Evolutionary conservation across 2,113 vertebrate species (phyloP).

Genomic region (Ceuthmochares aereus): DNA sequence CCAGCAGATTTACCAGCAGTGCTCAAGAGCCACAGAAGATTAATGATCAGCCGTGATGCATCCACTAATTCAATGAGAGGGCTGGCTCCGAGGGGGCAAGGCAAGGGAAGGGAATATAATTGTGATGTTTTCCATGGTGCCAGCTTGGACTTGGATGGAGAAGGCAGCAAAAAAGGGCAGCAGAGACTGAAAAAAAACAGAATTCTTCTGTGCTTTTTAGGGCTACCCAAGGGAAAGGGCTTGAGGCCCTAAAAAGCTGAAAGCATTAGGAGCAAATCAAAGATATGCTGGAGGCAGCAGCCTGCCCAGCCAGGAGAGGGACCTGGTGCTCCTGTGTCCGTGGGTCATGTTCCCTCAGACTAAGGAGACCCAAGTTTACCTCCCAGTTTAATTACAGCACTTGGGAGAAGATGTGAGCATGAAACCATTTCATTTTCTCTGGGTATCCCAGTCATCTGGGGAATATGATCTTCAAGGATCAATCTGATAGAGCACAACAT

Average conservation of each 20-base stretch:
- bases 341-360: background rate
- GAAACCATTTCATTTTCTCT: background rate
- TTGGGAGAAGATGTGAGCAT: rapidly evolving
- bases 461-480: background rate
- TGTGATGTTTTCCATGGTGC: background rate
- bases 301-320: background rate
- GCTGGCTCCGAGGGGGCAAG: background rate
- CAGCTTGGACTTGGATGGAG: background rate
- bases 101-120: background rate
- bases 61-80: background rate
- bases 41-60: background rate
- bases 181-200: background rate
- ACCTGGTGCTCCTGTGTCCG: background rate
- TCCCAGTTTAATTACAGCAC: background rate
- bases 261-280: background rate
- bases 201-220: background rate
- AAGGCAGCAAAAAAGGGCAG: background rate
- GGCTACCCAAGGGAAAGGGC: background rate
- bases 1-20: background rate
- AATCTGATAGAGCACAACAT: background rate
- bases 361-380: background rate
- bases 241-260: background rate
- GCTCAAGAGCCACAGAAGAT: background rate
- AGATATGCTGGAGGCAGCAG: background rate
- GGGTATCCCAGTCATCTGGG: background rate